Percentiles rank a stretch among this genome's conserved stretches.
phyloP scores from a whole-genome alignment of 1,140 invertebrate genomes.

The Halyomorpha halys region DNA sequence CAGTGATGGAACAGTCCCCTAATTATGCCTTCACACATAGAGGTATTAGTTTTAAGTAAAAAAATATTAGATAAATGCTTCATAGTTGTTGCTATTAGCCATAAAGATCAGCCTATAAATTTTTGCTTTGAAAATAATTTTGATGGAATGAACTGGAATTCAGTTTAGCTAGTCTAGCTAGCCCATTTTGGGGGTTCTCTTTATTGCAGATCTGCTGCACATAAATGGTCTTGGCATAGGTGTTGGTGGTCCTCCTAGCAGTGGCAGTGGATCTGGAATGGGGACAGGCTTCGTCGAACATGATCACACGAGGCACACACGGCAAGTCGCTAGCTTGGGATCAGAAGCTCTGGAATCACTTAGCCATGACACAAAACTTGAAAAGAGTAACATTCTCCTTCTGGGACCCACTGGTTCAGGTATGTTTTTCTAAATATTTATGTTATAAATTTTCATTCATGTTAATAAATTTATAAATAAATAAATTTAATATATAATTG shows the following conservation, averaged over 20 bases:
- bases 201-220: slow-evolving; percentile 64
- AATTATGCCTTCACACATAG: slow-evolving; percentile 60
- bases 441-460: too few relatives aligned
- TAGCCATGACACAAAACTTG: slow-evolving; percentile 76
- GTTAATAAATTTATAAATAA: too few relatives aligned
- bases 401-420: slow-evolving; percentile 95
- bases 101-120: slow-evolving; percentile 5
- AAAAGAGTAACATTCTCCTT: slow-evolving; percentile 96
- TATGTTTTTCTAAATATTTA: slow-evolving; percentile 32
- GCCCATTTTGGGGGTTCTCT: neutral
- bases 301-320: slow-evolving; percentile 27
- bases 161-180: neutral
- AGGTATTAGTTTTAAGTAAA: slow-evolving; percentile 40
- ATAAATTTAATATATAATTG: too few relatives aligned
- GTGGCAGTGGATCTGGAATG: neutral
- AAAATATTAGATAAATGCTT: too few relatives aligned
- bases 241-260: slow-evolving; percentile 16
- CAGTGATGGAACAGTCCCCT: slow-evolving; percentile 50
- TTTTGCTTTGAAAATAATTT: slow-evolving; percentile 14
- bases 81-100: neutral
- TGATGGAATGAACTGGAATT: neutral
- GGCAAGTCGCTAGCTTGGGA: slow-evolving; percentile 38
- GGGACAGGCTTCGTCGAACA: neutral
- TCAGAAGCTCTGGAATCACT: slow-evolving; percentile 80
- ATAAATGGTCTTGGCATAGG: slow-evolving; percentile 66